Percentiles rank a stretch among this genome's conserved stretches.
Evolutionary conservation across 2,797 vertebrate species (phyloP).

Genomic region (Amniataba percoides): DNA sequence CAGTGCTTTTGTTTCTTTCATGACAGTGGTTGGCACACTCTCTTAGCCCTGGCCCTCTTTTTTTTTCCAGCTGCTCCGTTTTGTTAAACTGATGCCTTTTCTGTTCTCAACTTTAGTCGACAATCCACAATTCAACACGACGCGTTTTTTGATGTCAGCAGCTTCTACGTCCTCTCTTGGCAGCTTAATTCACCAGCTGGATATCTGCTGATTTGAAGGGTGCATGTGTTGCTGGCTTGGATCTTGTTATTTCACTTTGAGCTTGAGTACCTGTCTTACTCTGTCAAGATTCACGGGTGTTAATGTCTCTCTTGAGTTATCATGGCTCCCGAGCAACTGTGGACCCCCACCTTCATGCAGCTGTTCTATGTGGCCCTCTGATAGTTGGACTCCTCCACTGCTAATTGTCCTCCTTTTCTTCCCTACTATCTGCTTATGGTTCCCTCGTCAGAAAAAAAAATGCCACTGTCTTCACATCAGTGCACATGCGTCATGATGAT

Average conservation of each 20-base stretch:
- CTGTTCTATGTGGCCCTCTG: constrained; percentile 26
- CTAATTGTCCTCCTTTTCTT: constrained; percentile 42
- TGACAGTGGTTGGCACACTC: background rate
- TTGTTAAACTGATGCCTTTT: constrained; percentile 18
- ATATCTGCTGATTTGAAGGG: constrained; percentile 31
- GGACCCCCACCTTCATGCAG: constrained; percentile 14
- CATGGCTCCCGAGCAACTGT: constrained; percentile 7
- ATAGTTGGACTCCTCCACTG: constrained; percentile 27
- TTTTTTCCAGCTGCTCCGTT: constrained; percentile 6
- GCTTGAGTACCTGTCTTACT: constrained; percentile 31
- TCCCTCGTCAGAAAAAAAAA: constrained; percentile 12
- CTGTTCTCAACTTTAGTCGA: constrained; percentile 13
- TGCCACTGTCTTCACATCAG: constrained; percentile 45
- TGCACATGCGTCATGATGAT: constrained; percentile 41
- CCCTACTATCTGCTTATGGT: background rate
- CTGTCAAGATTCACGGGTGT: constrained; percentile 30
- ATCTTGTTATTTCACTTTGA: constrained; percentile 29
- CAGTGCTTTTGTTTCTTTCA: constrained; percentile 5
- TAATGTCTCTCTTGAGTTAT: constrained; percentile 37
- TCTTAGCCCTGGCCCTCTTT: background rate
- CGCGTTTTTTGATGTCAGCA: constrained; percentile 19
- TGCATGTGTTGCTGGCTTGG: constrained; percentile 28
- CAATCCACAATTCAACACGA: constrained; percentile 21
- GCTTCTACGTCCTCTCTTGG: constrained; percentile 29
- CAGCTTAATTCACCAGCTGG: constrained; percentile 40